Conservation (phyloP, 2,888 invertebrate genomes). For the Drosophila leonis region DNA sequence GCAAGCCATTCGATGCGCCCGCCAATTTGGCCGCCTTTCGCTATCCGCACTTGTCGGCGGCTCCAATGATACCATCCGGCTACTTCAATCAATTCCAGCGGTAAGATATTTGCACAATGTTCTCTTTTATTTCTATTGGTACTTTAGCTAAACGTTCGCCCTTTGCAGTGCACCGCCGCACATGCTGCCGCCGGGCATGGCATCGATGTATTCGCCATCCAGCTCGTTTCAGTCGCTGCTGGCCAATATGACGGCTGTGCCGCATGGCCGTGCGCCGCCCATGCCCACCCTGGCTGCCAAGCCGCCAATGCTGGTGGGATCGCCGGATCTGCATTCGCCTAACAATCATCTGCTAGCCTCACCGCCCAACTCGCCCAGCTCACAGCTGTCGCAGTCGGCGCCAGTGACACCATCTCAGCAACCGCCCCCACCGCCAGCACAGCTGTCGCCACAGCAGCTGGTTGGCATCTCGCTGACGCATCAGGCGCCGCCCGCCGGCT, state of each 20-base stretch:
- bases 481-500: slow-evolving; percentile 72
- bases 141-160: slow-evolving; percentile 3
- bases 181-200: slow-evolving; percentile 88
- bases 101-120: slow-evolving; percentile 60
- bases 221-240: slow-evolving; percentile 94
- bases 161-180: slow-evolving; percentile 87
- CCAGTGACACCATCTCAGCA: slow-evolving; percentile 81
- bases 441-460: slow-evolving; percentile 88
- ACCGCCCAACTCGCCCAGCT: slow-evolving; percentile 82
- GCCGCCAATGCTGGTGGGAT: slow-evolving; percentile 79
- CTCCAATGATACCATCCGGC: slow-evolving; percentile 87
- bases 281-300: slow-evolving; percentile 60
- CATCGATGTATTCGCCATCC: slow-evolving; percentile 86
- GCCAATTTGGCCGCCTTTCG: slow-evolving; percentile 90
- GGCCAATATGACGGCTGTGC: slow-evolving; percentile 86
- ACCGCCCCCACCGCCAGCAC: slow-evolving; percentile 86
- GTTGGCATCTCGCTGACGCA: slow-evolving; percentile 86
- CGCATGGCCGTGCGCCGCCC: slow-evolving; percentile 86
- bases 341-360: slow-evolving; percentile 82
- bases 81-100: slow-evolving; percentile 87
- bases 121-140: neutral
- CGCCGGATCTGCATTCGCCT: slow-evolving; percentile 82
- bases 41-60: slow-evolving; percentile 87
- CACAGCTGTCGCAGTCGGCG: slow-evolving; percentile 51
- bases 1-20: slow-evolving; percentile 90